These are phyloP conservation scores for Stictocephala bisonia DNA, from an alignment of 2,888 invertebrate genomes.

Conservation along the genomic window DNA sequence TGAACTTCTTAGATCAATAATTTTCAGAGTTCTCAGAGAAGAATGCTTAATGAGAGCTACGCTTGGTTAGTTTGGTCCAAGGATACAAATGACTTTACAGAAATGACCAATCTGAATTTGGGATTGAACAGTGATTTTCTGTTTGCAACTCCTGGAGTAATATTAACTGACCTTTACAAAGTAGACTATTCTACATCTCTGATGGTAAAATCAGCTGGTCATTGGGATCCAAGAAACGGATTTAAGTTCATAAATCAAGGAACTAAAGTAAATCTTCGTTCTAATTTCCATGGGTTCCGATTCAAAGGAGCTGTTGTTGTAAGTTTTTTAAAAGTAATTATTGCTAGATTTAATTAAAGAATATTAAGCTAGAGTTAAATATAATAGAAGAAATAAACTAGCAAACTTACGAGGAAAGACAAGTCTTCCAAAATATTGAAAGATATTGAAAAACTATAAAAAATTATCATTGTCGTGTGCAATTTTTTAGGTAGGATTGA, in stretches of 20 bases:
- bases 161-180: slow-evolving; percentile 48
- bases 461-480: too few species aligned
- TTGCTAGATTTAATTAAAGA: slow-evolving; percentile 29
- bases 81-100: neutral
- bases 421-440: too few species aligned
- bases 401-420: too few species aligned
- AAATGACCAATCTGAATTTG: slow-evolving; percentile 23
- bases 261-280: slow-evolving; percentile 29
- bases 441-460: too few species aligned
- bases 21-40: slow-evolving; percentile 31
- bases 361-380: slow-evolving; percentile 34
- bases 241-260: slow-evolving; percentile 28
- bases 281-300: slow-evolving; percentile 36
- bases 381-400: slow-evolving; percentile 35
- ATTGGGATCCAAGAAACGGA: slow-evolving; percentile 1
- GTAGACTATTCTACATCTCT: slow-evolving; percentile 42
- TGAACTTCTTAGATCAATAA: neutral
- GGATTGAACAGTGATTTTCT: slow-evolving; percentile 44
- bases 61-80: slow-evolving; percentile 28
- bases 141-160: slow-evolving; percentile 21
- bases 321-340: neutral
- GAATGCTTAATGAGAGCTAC: slow-evolving; percentile 42
- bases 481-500: too few species aligned
- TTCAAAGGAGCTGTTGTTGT: slow-evolving; percentile 46
- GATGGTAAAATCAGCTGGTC: slow-evolving; percentile 28